Base-by-base conservation (phyloP, 2,888 invertebrate species). In the Lacanobia oleracea region DNA sequence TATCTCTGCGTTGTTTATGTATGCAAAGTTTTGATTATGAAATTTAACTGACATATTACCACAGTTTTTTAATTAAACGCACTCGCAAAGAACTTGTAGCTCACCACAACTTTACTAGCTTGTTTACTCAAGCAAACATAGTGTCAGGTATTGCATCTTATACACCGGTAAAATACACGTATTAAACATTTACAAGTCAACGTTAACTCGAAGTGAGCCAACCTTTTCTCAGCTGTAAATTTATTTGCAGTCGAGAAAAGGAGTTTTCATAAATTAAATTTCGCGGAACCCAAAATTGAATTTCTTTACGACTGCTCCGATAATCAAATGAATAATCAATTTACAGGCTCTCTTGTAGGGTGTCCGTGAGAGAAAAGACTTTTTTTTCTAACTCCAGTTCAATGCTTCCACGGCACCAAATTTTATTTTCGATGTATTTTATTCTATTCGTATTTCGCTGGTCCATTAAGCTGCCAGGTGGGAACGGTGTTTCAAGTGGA, bases 261-360 rank as follows among this genome's bases (percentile, higher is more conserved):
- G 88, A 89, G 91, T 90, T 89, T 88, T 89, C 87, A 89, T 91
- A 93, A 94, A 94, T 94, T 91, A 86, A 91, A 95, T 94, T 91
- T 81, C 88, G 88, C 84, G 81, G 89, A 90, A 92, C 88, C 90
- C 87, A 90, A 94, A 94, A 95, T 95, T 92, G 93, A 94, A 93
- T 95, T 94, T 89, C 90, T 93, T 91, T 90, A 91, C 93, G 92
- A 92, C 91, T 93, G 91, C 90, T 91, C 86, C 93, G 86, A 93
- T 94, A 95, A 94, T 94, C 93, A 92, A 94, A 94, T 95, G 93
- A 94, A 93, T 94, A 94, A 94, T 94, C 93, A 89, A 93, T 91
- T 95, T 94, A 92, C 87, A 84, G 87, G 74, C 80, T 33, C 80
- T 83, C 72, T 83, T 78, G 85, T 76, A 85, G 88, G 86, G 87